Evolutionary conservation across 2,113 vertebrate species (phyloP).

Genomic region (Danionella cerebrum): DNA sequence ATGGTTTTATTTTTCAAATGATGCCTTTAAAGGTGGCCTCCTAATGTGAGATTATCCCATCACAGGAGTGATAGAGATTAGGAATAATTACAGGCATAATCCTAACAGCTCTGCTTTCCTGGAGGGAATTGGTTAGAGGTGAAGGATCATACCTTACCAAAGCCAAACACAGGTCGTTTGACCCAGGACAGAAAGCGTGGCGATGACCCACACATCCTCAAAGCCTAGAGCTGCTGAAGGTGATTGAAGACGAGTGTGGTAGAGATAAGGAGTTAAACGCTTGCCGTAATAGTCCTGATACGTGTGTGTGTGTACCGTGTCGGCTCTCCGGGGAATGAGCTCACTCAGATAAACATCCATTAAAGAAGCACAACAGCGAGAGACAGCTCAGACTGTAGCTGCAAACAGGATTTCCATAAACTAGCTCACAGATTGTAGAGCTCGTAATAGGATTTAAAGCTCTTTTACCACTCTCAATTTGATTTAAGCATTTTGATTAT

Average conservation of each 20-base stretch:
- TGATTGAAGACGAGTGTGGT: conserved; percentile 21
- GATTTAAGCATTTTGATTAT: background rate
- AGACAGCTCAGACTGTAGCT: conserved; percentile 6
- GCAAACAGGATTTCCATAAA: conserved; percentile 23
- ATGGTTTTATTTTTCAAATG: conserved; percentile 49
- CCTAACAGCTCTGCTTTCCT: conserved; percentile 38
- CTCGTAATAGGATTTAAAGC: background rate
- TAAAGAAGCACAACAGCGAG: conserved; percentile 23
- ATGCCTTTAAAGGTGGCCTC: conserved; percentile 44
- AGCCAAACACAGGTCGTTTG: conserved; percentile 33
- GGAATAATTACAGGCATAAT: conserved; percentile 50
- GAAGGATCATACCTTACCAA: conserved; percentile 21
- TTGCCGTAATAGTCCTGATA: conserved; percentile 40
- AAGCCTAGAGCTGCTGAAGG: conserved; percentile 21
- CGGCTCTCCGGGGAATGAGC: conserved; percentile 32
- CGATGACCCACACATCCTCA: conserved; percentile 13
- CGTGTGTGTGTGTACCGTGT: conserved; percentile 36
- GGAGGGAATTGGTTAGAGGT: background rate
- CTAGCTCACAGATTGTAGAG: background rate
- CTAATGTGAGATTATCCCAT: conserved; percentile 41
- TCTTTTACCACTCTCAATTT: background rate
- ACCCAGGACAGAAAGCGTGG: conserved; percentile 16
- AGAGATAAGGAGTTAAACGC: background rate
- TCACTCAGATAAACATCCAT: conserved; percentile 36
- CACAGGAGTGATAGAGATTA: conserved; percentile 42